phyloP scores from a whole-genome alignment of 2,797 vertebrate genomes.

The Cirrhinus mrigala region DNA sequence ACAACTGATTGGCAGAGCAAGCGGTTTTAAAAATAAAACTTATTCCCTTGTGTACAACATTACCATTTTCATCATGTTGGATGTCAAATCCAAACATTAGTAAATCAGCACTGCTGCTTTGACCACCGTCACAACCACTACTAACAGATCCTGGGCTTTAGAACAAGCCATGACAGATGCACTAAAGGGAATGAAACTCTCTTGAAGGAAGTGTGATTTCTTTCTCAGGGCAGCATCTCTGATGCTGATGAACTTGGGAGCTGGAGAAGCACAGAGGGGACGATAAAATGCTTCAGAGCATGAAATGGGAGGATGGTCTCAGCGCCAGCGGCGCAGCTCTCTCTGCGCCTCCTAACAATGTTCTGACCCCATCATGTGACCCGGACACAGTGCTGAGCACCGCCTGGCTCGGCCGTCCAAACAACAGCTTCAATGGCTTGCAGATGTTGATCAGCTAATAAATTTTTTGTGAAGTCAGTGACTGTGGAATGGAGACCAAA shows the following conservation, averaged over 20 bases:
- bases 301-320: constrained; percentile 66
- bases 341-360: constrained; percentile 60
- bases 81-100: not conserved
- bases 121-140: constrained; percentile 9
- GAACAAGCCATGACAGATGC: constrained; percentile 29
- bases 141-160: constrained; percentile 13
- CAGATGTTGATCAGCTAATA: constrained; percentile 78
- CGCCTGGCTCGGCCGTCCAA: constrained; percentile 66
- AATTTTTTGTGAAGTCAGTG: constrained; percentile 60
- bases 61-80: constrained; percentile 22
- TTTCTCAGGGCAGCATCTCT: not conserved
- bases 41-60: not conserved
- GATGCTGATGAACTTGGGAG: constrained; percentile 38
- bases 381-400: constrained; percentile 66
- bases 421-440: constrained; percentile 75
- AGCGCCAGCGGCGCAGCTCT: constrained; percentile 59
- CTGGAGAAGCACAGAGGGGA: constrained; percentile 41
- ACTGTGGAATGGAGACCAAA: not conserved
- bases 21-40: constrained; percentile 12
- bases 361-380: constrained; percentile 59
- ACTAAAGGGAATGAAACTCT: constrained; percentile 40
- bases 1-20: not conserved
- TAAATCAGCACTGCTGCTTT: constrained; percentile 19
- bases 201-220: constrained; percentile 7
- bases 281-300: constrained; percentile 67